phyloP scores from a whole-genome alignment of 2,113 vertebrate species.

The Vulpes vulpes region DNA sequence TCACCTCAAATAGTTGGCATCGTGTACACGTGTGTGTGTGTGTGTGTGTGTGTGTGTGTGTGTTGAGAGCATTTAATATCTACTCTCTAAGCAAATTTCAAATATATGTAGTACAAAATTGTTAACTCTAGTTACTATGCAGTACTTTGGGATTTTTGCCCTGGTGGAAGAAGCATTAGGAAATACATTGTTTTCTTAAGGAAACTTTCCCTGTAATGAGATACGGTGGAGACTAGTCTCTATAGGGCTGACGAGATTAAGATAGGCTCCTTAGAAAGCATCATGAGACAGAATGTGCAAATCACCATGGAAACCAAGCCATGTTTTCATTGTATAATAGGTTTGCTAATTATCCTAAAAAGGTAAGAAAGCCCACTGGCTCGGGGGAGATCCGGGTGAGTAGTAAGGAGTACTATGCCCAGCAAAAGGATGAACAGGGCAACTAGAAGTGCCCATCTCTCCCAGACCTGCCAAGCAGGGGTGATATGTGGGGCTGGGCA shows the following conservation, averaged over 20 bases:
- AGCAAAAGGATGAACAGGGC: not conserved
- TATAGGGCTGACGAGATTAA: constrained; percentile 9
- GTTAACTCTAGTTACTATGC: not conserved
- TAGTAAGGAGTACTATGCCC: not conserved
- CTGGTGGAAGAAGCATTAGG: not conserved
- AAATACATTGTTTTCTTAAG: constrained; percentile 49
- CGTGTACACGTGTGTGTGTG: not conserved
- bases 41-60: not conserved
- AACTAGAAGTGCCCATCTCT: not conserved
- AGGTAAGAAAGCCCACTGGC: not conserved
- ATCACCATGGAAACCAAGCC: constrained; percentile 61
- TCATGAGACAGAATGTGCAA: not conserved
- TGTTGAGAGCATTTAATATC: not conserved
- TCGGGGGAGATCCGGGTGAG: not conserved
- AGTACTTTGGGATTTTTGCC: constrained; percentile 7
- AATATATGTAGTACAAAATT: not conserved
- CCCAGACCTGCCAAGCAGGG: not conserved
- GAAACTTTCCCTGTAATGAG: constrained; percentile 45
- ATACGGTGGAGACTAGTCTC: not conserved
- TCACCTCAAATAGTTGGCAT: not conserved
- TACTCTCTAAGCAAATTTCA: not conserved
- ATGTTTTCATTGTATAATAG: constrained; percentile 22
- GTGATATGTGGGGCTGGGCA: not conserved
- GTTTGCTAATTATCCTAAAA: constrained; percentile 69
- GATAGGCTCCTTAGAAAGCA: constrained; percentile 57